These are phyloP conservation scores for Orientallactaga sibirica DNA, from an alignment of 2,797 vertebrate species.

Conservation along the genomic window DNA sequence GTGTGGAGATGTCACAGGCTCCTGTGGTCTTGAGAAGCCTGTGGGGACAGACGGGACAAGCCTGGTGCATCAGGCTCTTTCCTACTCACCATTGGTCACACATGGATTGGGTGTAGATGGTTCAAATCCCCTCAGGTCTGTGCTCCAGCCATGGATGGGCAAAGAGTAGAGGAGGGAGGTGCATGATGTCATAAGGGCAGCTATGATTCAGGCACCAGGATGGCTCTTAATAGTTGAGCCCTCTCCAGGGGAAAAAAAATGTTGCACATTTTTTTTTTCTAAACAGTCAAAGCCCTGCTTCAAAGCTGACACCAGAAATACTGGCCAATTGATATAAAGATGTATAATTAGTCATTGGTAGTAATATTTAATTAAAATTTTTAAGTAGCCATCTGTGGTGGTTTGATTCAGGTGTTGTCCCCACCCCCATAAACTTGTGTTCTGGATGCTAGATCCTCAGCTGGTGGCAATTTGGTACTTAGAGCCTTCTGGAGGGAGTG, in stretches of 20 bases:
- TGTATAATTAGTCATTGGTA: neutral
- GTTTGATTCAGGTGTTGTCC: no score
- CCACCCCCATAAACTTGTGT: no score
- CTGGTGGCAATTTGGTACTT: no score
- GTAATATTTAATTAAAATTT: neutral
- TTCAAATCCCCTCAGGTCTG: constrained; percentile 71
- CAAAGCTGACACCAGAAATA: neutral
- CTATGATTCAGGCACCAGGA: constrained; percentile 53
- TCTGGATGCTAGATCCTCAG: no score
- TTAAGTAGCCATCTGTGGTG: no score
- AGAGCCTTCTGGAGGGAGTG: no score
- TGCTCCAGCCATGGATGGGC: neutral
- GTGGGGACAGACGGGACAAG: neutral
- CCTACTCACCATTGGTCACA: constrained; percentile 71
- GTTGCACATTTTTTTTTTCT: neutral
- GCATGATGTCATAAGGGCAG: constrained; percentile 71
- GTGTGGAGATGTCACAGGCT: neutral
- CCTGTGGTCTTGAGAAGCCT: neutral
- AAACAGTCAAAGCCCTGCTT: neutral
- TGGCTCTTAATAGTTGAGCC: neutral
- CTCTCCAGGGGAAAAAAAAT: neutral
- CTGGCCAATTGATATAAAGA: neutral
- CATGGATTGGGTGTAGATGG: constrained; percentile 70
- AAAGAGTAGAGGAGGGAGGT: neutral
- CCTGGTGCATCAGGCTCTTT: neutral